Conservation (phyloP, 64 coral and sea anemone species). For the Anthopleura sola region DNA sequence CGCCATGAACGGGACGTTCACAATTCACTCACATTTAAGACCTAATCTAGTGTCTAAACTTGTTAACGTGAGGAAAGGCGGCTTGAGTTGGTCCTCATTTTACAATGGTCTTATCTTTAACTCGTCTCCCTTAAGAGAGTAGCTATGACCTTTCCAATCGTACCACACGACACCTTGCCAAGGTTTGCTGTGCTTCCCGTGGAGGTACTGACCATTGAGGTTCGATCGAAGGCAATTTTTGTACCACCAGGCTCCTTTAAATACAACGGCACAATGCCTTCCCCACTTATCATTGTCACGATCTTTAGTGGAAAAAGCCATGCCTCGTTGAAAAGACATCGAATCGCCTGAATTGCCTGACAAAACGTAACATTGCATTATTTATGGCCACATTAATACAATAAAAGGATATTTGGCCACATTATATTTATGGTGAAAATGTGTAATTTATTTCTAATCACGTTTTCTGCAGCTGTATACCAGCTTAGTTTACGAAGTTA, state of each 20-base stretch:
- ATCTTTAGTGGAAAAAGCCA: slow-evolving; percentile 33
- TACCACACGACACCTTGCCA: slow-evolving; percentile 27
- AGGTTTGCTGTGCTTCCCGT: neutral
- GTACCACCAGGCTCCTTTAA: slow-evolving; percentile 26
- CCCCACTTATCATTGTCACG: neutral
- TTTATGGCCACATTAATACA: neutral
- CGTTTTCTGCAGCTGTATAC: no score
- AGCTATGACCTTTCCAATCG: slow-evolving; percentile 21
- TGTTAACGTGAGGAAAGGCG: neutral
- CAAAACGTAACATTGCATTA: neutral
- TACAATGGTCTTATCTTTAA: slow-evolving; percentile 38
- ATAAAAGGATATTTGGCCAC: no score
- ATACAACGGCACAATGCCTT: neutral
- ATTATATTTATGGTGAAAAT: no score
- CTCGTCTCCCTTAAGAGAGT: slow-evolving; percentile 35
- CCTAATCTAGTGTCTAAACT: neutral
- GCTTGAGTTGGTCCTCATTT: neutral
- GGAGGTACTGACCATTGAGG: slow-evolving; percentile 33
- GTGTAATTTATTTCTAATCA: no score
- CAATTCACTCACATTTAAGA: no score
- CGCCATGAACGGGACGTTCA: no score
- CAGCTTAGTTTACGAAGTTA: no score
- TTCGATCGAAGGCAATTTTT: neutral
- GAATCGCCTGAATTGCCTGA: neutral
- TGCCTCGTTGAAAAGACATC: neutral